Conservation (phyloP, 2,113 vertebrate species). For the Ceratotherium simum region DNA sequence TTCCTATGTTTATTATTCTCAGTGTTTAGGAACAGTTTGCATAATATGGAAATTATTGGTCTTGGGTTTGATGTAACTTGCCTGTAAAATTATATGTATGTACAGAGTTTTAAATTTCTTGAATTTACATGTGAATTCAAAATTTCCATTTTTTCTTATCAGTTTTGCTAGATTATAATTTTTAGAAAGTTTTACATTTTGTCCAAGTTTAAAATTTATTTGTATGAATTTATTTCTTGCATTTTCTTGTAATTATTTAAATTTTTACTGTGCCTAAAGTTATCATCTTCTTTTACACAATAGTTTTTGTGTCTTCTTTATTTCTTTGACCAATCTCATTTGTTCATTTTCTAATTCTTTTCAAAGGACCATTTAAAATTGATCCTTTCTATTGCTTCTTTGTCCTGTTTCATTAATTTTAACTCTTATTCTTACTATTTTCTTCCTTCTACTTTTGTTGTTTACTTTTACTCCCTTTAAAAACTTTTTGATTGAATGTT, state of each 20-base stretch:
- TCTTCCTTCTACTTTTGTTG: background rate
- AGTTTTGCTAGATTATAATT: constrained; percentile 6
- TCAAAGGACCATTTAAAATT: background rate
- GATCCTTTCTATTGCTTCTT: background rate
- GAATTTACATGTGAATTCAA: background rate
- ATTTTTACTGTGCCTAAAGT: background rate
- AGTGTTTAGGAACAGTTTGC: background rate
- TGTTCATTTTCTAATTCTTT: background rate
- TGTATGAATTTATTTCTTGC: background rate
- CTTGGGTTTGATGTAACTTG: background rate
- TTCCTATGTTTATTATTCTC: background rate
- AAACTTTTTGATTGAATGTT: background rate
- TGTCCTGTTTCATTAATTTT: background rate
- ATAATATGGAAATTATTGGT: background rate
- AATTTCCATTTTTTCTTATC: background rate
- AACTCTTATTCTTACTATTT: background rate
- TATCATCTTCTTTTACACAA: background rate
- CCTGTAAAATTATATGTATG: background rate
- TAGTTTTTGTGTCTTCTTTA: background rate
- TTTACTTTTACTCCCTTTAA: background rate
- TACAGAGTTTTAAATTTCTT: background rate
- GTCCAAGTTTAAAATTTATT: constrained; percentile 8
- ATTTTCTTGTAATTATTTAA: background rate
- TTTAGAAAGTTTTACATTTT: constrained; percentile 26
- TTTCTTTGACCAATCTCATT: background rate